These are phyloP conservation scores for Dolichotis patagonum DNA, from an alignment of 2,113 vertebrate species.

Conservation along the genomic window DNA sequence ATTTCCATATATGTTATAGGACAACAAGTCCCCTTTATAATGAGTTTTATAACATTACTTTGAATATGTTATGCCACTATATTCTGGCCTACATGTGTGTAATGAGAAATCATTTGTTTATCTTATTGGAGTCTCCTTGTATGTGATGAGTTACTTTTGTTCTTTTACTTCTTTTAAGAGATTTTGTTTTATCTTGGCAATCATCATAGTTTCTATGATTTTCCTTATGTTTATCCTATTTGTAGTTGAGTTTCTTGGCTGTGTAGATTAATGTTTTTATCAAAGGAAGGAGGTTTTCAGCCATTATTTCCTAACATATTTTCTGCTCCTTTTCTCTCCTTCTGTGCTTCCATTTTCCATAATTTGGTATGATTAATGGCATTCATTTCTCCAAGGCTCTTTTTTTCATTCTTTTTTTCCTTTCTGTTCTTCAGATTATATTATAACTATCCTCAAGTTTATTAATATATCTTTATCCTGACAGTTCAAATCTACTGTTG, in stretches of 20 bases:
- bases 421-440: not conserved
- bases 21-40: not conserved
- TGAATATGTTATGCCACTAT: not conserved
- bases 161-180: not conserved
- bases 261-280: not conserved
- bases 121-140: not conserved
- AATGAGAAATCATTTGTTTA: not conserved
- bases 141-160: not conserved
- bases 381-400: not conserved
- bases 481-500: not conserved
- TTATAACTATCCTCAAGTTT: not conserved
- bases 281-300: not conserved
- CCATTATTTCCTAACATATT: constrained; percentile 10
- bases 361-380: not conserved
- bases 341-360: not conserved
- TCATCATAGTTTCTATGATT: not conserved
- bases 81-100: not conserved
- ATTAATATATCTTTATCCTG: not conserved
- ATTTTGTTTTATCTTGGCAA: constrained; percentile 15
- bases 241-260: not conserved
- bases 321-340: not conserved
- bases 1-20: constrained; percentile 41
- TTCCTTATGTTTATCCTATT: constrained; percentile 7
- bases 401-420: not conserved
- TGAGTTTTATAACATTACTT: not conserved